A percentile compares a stretch with the other conserved stretches of the same genome.
These are phyloP conservation scores for Diuraphis noxia DNA, from an alignment of 1,140 invertebrate genomes.

Conservation along the genomic window DNA sequence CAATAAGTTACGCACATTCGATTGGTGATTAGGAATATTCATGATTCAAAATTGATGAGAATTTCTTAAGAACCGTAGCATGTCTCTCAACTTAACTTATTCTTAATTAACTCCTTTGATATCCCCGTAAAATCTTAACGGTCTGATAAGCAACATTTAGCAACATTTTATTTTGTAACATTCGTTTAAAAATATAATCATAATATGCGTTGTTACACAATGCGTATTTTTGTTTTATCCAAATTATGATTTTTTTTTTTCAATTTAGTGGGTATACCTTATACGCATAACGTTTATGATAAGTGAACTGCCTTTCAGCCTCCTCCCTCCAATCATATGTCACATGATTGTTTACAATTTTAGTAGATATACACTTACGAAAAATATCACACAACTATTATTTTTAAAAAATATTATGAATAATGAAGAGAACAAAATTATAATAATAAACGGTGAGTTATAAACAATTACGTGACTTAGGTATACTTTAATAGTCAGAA, in stretches of 20 bases:
- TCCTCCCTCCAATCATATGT: background rate
- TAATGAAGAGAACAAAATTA: background rate
- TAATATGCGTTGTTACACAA: background rate
- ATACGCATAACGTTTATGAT: background rate
- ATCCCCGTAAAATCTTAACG: no score
- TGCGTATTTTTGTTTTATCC: background rate
- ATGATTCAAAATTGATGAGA: background rate
- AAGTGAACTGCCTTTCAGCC: background rate
- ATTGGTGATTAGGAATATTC: background rate
- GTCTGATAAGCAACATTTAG: no score
- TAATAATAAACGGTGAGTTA: background rate
- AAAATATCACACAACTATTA: background rate
- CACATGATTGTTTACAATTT: background rate
- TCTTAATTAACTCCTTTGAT: no score
- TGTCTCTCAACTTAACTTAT: no score
- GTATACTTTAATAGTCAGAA: background rate
- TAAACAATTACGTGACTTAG: background rate
- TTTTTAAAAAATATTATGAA: background rate
- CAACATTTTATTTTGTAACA: no score
- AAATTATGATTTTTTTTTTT: background rate
- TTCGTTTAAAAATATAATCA: background rate
- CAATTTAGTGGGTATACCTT: background rate
- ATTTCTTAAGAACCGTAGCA: background rate
- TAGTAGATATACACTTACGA: background rate
- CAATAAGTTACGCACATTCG: background rate